A percentile compares a stretch with the other conserved stretches of the same genome.
phyloP scores from a whole-genome alignment of 2,113 vertebrate genomes.

The Chrysochloris asiatica region DNA sequence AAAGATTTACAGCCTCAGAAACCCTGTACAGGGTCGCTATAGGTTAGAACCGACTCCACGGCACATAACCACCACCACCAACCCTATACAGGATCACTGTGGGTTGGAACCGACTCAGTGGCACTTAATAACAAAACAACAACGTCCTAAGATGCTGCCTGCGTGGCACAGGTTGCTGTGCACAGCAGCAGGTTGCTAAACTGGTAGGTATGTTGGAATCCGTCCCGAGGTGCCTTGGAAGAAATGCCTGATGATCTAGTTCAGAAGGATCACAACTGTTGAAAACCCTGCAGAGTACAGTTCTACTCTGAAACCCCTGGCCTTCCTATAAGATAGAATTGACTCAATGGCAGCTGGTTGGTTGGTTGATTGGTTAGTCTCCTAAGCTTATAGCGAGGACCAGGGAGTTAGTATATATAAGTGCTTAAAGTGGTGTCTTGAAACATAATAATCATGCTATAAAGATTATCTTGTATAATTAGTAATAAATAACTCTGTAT shows the following conservation, averaged over 20 bases:
- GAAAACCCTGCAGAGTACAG: neutral
- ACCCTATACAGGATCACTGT: too few relatives aligned
- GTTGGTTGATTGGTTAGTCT: neutral
- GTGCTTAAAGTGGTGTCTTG: conserved; percentile 20
- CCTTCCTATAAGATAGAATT: neutral
- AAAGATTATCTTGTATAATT: conserved; percentile 11
- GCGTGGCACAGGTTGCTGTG: neutral
- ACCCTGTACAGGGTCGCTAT: too few relatives aligned
- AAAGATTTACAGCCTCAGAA: too few relatives aligned
- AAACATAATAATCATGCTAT: neutral
- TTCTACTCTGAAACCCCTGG: neutral
- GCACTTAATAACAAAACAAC: too few relatives aligned
- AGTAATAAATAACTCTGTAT: neutral
- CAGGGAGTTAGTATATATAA: neutral
- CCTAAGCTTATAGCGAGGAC: neutral
- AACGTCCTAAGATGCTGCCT: neutral
- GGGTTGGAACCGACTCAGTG: too few relatives aligned
- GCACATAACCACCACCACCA: too few relatives aligned
- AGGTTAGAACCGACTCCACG: too few relatives aligned
- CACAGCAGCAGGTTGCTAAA: neutral
- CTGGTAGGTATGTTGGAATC: neutral
- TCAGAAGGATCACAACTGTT: neutral
- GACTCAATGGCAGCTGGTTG: neutral
- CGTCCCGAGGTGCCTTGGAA: neutral
- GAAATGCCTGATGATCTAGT: neutral